Evolutionary conservation across 1,140 invertebrate species (phyloP).

Genomic region (Drosophila willistoni): DNA sequence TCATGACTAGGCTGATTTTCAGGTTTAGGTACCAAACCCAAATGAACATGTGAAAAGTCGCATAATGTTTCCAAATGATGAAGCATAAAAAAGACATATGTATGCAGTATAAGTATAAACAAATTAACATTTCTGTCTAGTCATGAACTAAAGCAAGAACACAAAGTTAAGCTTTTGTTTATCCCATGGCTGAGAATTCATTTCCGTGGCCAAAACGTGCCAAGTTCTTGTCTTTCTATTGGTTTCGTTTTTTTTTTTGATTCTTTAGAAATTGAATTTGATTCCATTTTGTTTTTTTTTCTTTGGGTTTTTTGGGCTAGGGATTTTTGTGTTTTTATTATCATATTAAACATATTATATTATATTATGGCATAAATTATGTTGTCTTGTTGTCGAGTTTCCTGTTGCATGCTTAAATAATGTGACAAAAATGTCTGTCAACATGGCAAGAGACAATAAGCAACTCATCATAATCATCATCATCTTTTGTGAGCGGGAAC

Average conservation of each 20-base stretch:
- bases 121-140: slow-evolving; percentile 9
- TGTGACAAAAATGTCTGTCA: slow-evolving; percentile 81
- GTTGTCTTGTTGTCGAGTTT: slow-evolving; percentile 61
- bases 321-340: slow-evolving; percentile 36
- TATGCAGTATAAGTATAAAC: not conserved
- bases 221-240: slow-evolving; percentile 1
- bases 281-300: slow-evolving; percentile 37
- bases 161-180: slow-evolving; percentile 24
- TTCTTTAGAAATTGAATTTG: slow-evolving; percentile 13
- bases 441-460: slow-evolving; percentile 62
- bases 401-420: slow-evolving; percentile 76
- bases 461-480: slow-evolving; percentile 55
- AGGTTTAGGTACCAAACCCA: slow-evolving; percentile 18
- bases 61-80: slow-evolving; percentile 9
- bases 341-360: slow-evolving; percentile 31
- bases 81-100: slow-evolving; percentile 20
- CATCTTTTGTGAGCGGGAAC: slow-evolving; percentile 15
- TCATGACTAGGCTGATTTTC: slow-evolving; percentile 63
- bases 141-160: slow-evolving; percentile 5
- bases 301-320: slow-evolving; percentile 30
- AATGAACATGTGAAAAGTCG: slow-evolving; percentile 1
- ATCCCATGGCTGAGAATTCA: slow-evolving; percentile 17
- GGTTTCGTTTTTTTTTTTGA: not conserved
- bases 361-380: slow-evolving; percentile 65
- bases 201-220: slow-evolving; percentile 16